Evolutionary conservation across 2,888 invertebrate species (phyloP), one percentile per base, ranked within the genome.

Genomic region (Caenorhabditis parvicauda): DNA sequence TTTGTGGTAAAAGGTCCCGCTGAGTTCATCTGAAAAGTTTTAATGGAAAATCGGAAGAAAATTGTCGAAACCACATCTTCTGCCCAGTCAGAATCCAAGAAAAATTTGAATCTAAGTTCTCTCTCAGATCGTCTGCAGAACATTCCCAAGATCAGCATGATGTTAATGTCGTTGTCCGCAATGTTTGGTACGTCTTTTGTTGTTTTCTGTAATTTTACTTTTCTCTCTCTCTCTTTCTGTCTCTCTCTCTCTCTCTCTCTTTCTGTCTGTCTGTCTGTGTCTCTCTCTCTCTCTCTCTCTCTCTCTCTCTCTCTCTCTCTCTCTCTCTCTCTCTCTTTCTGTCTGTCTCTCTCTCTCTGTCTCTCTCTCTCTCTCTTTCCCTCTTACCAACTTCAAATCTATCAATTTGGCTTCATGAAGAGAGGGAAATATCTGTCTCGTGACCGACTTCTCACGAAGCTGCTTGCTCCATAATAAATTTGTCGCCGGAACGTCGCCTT

Each of bases 81-180:
- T n/a, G 43, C 46, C 66, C 66, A 69, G 41, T 69, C 69, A 5
- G 60, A 58, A 39, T 69, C 69, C 7, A 60, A 53, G 38, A 62
- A 64, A 28, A 69, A 66, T 43, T 69, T 69, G 52, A 69, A 59
- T 50, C 51, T 32, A 9, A 49, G 19, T 7, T 51, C 51, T 12
- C 35, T 41, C 17, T 32, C 44, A 19, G 51, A 43, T 39, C 49
- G 58, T 38, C 68, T 45, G 1, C 50, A 54, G 41, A 63, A 63
- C 47, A 65, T 54, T 4, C 68, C 68, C 21, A 62, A 38, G 1
- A 62, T 45, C 0, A 68, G 41, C 2, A 68, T 49, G 0, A 68
- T 27, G 12, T 58, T 55, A 6, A 65, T 42, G 5, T 43, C 27
- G 25, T 49, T 6, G 46, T 50, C 5, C 51, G 42, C 14, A 54